These are phyloP conservation scores for Caenorhabditis virilis DNA, from an alignment of 2,888 invertebrate species.

Conservation along the genomic window DNA sequence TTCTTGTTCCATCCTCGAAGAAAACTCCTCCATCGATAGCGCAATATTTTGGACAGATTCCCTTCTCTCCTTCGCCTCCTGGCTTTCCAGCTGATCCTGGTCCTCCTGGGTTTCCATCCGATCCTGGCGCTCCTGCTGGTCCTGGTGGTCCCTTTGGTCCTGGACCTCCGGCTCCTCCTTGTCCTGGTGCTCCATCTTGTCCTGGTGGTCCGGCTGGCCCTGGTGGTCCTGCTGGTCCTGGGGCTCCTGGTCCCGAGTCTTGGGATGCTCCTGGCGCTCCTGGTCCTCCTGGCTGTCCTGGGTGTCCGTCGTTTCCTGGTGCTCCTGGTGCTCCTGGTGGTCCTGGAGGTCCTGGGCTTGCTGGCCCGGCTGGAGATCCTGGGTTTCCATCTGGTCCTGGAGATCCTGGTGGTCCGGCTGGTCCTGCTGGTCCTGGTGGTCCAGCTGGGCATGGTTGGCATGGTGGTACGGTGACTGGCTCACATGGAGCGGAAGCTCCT, in stretches of 20 bases:
- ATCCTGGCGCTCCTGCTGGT: conserved; percentile 34
- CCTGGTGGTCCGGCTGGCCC: conserved; percentile 49
- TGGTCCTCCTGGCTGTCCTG: conserved; percentile 44
- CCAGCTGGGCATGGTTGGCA: conserved; percentile 46
- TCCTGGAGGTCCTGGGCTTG: conserved; percentile 36
- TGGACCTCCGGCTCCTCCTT: conserved; percentile 28
- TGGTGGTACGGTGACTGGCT: conserved; percentile 47
- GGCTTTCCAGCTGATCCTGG: conserved; percentile 44
- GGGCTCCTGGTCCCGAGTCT: conserved; percentile 37
- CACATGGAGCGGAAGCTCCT: conserved; percentile 40
- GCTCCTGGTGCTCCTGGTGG: conserved; percentile 46
- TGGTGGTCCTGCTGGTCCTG: conserved; percentile 45
- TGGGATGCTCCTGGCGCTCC: conserved; percentile 40
- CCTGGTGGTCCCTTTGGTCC: conserved; percentile 46
- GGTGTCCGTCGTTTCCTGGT: conserved; percentile 43
- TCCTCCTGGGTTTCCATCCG: conserved; percentile 29
- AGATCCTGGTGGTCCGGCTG: conserved; percentile 45
- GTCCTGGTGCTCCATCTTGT: conserved; percentile 55
- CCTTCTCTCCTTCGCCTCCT: conserved; percentile 48
- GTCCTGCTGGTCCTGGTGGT: conserved; percentile 47
- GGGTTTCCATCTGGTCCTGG: conserved; percentile 43
- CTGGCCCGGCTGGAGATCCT: conserved; percentile 42
- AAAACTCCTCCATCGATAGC: conserved; percentile 58
- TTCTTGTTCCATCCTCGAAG: conserved; percentile 58
- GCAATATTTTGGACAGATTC: conserved; percentile 55